These are phyloP conservation scores for Chloebia gouldiae DNA, from an alignment of 2,113 vertebrate species.

Conservation along the genomic window DNA sequence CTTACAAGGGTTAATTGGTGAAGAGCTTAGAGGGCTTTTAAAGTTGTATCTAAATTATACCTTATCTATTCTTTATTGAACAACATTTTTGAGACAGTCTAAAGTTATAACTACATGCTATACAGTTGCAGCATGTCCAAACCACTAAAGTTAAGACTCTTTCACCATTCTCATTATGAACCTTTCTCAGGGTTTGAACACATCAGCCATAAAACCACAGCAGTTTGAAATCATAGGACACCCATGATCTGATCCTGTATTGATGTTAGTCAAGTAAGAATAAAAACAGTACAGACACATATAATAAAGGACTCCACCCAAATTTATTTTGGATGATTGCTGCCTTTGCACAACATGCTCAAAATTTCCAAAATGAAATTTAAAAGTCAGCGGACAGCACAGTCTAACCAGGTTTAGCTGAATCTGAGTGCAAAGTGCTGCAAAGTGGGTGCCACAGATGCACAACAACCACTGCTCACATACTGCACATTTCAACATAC, in stretches of 20 bases:
- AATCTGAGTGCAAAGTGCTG: not conserved
- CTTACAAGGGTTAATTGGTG: conserved; percentile 62
- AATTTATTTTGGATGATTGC: conserved; percentile 34
- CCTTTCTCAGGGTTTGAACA: conserved; percentile 28
- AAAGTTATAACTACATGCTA: conserved; percentile 42
- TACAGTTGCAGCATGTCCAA: conserved; percentile 48
- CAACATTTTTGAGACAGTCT: conserved; percentile 60
- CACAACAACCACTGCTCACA: conserved; percentile 3
- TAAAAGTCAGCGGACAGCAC: not conserved
- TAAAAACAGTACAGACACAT: conserved; percentile 1
- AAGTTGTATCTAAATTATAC: conserved; percentile 76
- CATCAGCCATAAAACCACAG: conserved; percentile 42
- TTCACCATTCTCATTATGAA: conserved; percentile 30
- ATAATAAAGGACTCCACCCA: conserved; percentile 37
- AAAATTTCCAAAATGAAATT: conserved; percentile 65
- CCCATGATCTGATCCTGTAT: not conserved
- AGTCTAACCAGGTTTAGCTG: not conserved
- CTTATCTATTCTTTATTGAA: conserved; percentile 68
- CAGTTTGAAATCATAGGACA: not conserved
- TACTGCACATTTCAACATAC: not conserved
- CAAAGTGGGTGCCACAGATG: conserved; percentile 16
- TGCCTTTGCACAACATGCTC: conserved; percentile 26
- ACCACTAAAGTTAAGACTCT: conserved; percentile 49
- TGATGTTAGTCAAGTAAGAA: not conserved
- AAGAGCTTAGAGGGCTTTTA: conserved; percentile 69